Percentiles rank a stretch among this genome's conserved stretches.
These are phyloP conservation scores for Synergus laeviventris DNA, from an alignment of 2,888 invertebrate species.

Conservation along the genomic window DNA sequence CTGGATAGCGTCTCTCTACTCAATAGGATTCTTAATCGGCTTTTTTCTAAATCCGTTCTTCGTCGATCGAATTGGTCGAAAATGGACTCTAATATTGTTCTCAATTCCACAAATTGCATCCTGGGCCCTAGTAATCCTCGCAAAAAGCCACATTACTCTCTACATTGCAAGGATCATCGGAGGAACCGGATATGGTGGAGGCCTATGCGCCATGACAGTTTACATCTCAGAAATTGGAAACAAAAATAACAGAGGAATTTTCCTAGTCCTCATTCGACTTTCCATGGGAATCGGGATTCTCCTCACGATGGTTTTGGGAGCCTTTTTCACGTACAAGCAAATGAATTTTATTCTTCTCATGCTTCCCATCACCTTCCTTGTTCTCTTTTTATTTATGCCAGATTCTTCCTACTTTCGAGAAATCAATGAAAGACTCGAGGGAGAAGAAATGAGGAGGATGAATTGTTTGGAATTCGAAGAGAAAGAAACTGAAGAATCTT, in stretches of 20 bases:
- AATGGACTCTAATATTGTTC: slow-evolving; percentile 63
- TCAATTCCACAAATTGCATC: slow-evolving; percentile 65
- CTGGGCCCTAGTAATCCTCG: slow-evolving; percentile 66
- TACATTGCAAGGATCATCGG: slow-evolving; percentile 75
- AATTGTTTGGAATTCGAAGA: neutral
- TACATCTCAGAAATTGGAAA: slow-evolving; percentile 81
- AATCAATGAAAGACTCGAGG: slow-evolving; percentile 1
- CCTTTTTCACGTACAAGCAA: slow-evolving; percentile 76
- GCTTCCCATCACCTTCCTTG: slow-evolving; percentile 79
- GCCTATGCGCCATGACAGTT: slow-evolving; percentile 77
- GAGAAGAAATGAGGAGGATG: neutral
- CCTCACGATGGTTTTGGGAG: slow-evolving; percentile 72
- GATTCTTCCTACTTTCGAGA: slow-evolving; percentile 80
- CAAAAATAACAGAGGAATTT: slow-evolving; percentile 78
- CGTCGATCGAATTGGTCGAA: slow-evolving; percentile 67
- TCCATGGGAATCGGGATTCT: slow-evolving; percentile 76
- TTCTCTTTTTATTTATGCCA: slow-evolving; percentile 80
- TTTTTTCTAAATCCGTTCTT: slow-evolving; percentile 63
- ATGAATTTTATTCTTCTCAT: slow-evolving; percentile 78
- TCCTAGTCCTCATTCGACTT: slow-evolving; percentile 78
- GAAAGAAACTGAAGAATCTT: neutral
- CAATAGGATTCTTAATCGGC: slow-evolving; percentile 65
- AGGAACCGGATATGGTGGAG: slow-evolving; percentile 76
- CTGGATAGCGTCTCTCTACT: slow-evolving; percentile 69
- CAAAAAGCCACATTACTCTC: slow-evolving; percentile 62